Base-by-base conservation (phyloP, 92 coral and sea anemone genomes). In the Palythoa grandis region DNA sequence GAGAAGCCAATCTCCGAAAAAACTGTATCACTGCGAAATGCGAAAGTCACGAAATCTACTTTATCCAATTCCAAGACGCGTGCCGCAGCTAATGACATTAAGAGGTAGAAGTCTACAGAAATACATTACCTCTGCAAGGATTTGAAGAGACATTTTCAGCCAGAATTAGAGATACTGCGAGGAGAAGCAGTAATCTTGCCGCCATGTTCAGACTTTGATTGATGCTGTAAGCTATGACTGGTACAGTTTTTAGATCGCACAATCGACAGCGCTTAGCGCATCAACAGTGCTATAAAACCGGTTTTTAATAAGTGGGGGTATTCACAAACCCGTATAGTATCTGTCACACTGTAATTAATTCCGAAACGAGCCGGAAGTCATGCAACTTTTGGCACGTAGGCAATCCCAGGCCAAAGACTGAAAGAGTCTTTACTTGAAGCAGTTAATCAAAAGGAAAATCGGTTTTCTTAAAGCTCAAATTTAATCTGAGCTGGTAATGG, bases 121-220 rank as follows among this genome's bases (percentile, higher is more conserved):
- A 29, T 13, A 69, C 74, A 25, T 69, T 69, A 69, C 74, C 74
- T 69, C 74, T 35, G 19, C 74, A 69, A 24, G 74, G 74, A 29
- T 37, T 69, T 69, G 74, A 69, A 13, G 19, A 37, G 12, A 69
- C 74, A 13, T 2, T 25, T 25, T 29, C 17, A 12, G 11, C 74
- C 39, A 69, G 17, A 29, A 13, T 13, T 13, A 24, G 74, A 2
- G 37, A 7, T 69, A 69, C 6, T 37, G 40, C 47, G 11, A 69
- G 74, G 47, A 69, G 74, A 69, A 69, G 14, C 15, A 29, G 9
- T 69, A 69, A 1, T 29, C 11, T 69, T 69, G 74, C 74, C 39
- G 43, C 37, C 74, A 69, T 69, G 43, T 25, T 29, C 47, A 69
- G 74, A 3, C 15, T 69, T 25, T 25, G 43, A 69, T 11, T 43